Percentiles rank a stretch among this genome's conserved stretches.
Evolutionary conservation across 2,113 vertebrate genomes (phyloP).

Genomic region (Pongo pygmaeus): DNA sequence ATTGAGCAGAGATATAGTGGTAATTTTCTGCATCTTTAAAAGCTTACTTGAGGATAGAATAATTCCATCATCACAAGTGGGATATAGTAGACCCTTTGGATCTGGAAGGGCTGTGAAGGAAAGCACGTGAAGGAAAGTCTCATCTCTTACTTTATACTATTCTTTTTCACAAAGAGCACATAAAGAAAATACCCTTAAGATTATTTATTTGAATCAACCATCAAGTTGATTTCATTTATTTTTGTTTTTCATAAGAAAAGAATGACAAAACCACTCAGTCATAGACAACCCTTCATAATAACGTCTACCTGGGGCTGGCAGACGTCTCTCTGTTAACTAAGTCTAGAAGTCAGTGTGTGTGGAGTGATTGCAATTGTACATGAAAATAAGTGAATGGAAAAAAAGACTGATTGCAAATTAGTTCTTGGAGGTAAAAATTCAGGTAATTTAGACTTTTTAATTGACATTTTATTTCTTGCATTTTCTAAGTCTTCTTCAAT

Average conservation of each 20-base stretch:
- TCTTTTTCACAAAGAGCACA: background rate
- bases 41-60: background rate
- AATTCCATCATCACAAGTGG: too few species aligned
- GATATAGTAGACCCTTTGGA: too few species aligned
- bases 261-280: background rate
- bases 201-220: background rate
- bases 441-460: background rate
- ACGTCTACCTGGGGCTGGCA: too few species aligned
- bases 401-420: background rate
- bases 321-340: background rate
- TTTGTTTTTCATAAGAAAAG: background rate
- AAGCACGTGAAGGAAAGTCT: background rate
- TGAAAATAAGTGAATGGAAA: background rate
- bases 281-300: background rate
- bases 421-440: background rate
- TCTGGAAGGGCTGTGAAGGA: background rate
- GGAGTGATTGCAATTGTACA: background rate
- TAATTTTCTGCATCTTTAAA: background rate
- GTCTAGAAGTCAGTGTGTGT: background rate
- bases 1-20: background rate
- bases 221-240: background rate
- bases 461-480: background rate
- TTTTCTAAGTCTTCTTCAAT: background rate
- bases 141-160: background rate
- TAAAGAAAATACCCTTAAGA: background rate